phyloP scores from a whole-genome alignment of 2,797 vertebrate genomes.

The Amblyopsis hoosieri region DNA sequence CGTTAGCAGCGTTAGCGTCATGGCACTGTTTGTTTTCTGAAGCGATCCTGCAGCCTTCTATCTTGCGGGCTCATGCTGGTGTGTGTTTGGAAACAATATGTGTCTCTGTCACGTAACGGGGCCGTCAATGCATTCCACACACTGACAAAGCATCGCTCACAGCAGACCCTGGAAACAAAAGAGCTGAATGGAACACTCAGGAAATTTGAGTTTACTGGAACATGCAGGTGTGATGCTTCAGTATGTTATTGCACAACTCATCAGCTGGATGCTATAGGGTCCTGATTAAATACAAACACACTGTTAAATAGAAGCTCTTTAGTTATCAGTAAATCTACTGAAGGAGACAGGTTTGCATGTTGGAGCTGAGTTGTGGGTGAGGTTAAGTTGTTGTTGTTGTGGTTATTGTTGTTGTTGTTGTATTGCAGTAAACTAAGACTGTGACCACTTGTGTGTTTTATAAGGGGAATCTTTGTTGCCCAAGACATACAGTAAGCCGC shows the following conservation, averaged over 20 bases:
- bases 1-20: slow-evolving; percentile 19
- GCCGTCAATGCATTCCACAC: slow-evolving; percentile 57
- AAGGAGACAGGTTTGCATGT: too few relatives aligned
- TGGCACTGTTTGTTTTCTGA: slow-evolving; percentile 19
- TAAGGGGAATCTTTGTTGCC: too few relatives aligned
- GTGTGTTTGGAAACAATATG: slow-evolving; percentile 38
- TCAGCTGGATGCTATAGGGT: too few relatives aligned
- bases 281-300: too few relatives aligned
- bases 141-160: slow-evolving; percentile 46
- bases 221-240: slow-evolving; percentile 10
- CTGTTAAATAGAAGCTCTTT: too few relatives aligned
- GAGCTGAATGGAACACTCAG: slow-evolving; percentile 26
- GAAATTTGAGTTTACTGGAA: slow-evolving; percentile 6
- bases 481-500: neutral
- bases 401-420: too few relatives aligned
- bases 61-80: slow-evolving; percentile 56
- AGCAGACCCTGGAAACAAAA: slow-evolving; percentile 48
- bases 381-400: too few relatives aligned
- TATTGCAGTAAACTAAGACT: neutral
- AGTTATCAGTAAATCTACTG: too few relatives aligned
- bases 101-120: slow-evolving; percentile 41
- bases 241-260: too few relatives aligned
- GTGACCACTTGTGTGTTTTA: too few relatives aligned
- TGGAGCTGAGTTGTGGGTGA: too few relatives aligned
- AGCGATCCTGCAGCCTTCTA: slow-evolving; percentile 36